Conservation (phyloP, 2,113 vertebrate species). For the Fulica atra region DNA sequence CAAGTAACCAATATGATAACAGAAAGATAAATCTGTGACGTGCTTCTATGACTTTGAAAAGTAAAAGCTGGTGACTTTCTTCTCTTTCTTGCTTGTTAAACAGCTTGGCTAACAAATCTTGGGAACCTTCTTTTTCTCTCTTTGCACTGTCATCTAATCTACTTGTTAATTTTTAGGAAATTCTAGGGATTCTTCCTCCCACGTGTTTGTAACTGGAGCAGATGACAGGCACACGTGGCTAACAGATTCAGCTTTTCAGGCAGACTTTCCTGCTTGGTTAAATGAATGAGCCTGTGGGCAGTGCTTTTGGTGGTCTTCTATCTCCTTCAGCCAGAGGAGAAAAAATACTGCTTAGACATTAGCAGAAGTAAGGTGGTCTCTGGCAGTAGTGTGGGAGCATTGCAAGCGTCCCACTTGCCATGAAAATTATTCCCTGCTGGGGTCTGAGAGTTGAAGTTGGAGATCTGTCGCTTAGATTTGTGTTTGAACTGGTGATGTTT, state of each 20-base stretch:
- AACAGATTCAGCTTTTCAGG: not conserved
- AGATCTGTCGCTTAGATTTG: not conserved
- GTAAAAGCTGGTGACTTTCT: not conserved
- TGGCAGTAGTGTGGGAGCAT: not conserved
- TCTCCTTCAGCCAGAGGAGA: not conserved
- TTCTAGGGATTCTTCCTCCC: not conserved
- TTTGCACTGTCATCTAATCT: not conserved
- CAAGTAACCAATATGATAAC: not conserved
- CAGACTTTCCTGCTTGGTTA: not conserved
- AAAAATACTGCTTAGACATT: not conserved
- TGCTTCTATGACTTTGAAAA: not conserved
- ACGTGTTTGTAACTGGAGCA: not conserved
- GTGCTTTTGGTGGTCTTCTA: not conserved
- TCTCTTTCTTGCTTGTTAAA: not conserved
- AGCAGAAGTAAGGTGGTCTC: not conserved
- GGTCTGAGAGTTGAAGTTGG: not conserved
- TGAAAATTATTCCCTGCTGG: not conserved
- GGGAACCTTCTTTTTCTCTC: not conserved
- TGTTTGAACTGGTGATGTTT: not conserved
- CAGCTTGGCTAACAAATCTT: not conserved
- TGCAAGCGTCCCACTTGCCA: not conserved
- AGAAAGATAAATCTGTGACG: not conserved
- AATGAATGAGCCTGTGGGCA: not conserved
- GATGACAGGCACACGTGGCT: not conserved
- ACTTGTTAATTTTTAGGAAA: not conserved